Evolutionary conservation across 2,888 invertebrate genomes (phyloP), one percentile per base, ranked within the genome.

Genomic region (Liodrosophila aerea): DNA sequence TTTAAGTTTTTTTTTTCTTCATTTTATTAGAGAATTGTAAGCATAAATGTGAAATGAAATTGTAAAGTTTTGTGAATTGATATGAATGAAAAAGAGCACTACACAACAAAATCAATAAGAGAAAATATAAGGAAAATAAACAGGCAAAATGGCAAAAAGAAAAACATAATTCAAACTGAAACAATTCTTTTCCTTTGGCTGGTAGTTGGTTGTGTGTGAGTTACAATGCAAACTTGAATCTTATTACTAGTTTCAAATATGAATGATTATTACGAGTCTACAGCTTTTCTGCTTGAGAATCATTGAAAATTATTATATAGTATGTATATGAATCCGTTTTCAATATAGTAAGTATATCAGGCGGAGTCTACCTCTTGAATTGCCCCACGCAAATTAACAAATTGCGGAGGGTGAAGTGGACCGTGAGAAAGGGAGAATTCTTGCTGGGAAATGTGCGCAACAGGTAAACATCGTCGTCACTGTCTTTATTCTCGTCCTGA

Each of bases 361-460:
- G 13, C 8, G 8, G 27, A n/a, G 34, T 15, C 57, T 86, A 87
- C 36, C 85, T 82, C 49, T 96, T 95, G 90, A 94, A 97, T 87
- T 95, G 94, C 11, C 98, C 98, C 27, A 97, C 94, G 13, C 95
- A 95, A 57, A 98, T 91, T 29, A 99, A 91, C 9, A 99, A 92
- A 91, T 99, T 99, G 76, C 98, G 92, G 70, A 98, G 91, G 0
- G 98, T 98, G 87, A 99, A 99, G 91, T 99, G 98, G 43, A 99
- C 91, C 61, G 94, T 92, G 58, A 98, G 91, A 34, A 99, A 93
- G 0, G 98, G 96, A 0, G 98, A 97, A 84, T 93, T 94, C 91
- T 99, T 99, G 0, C 99, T 99, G n/a, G 95, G 94, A 90, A 96
- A 99, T 31, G 95, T 94, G 41, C 96, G 93, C 62, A 98, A 88